Base-by-base conservation (phyloP, 1,140 invertebrate genomes). In the Callitettix versicolor region DNA sequence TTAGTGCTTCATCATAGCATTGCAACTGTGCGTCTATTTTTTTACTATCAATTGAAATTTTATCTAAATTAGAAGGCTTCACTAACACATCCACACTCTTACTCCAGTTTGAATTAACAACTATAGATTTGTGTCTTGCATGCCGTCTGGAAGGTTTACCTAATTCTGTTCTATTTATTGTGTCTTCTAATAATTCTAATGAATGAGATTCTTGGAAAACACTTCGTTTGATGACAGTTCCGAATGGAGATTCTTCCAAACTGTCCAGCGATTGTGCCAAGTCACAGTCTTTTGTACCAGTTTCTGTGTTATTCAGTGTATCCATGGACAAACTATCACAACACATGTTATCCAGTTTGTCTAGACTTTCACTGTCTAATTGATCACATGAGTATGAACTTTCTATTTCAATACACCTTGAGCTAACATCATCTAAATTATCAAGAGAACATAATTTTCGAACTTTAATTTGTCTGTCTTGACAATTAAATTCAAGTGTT, bases 1-100 rank as follows among this genome's bases (percentile, higher is more conserved):
- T 54, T 3, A 65, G 40, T 14, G 64, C 64, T 60, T 64, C 60
- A 56, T 65, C 64, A 46, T 65, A 65, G 48, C 64, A 65, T 38
- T 63, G 47, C 6, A 65, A 50, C 52, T 65, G 64, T 7, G 58
- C 60, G 52, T 62, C 63, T n/a, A 65, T 65, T 38, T 57, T 58
- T 30, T 57, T 55, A 21, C 50, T 57, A 36, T 63, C 60, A 17
- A 52, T 26, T 43, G 33, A 34, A 21, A 20, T 22, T 38, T 17
- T 47, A 30, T 53, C 53, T 18, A 57, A 22, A 7, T 47, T 50
- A 26, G 42, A 41, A 22, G 54, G 51, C 18, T 56, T 53, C 3
- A 47, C 17, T 22, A 62, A 24, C 3, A 56, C 54, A 52, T 59
- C 57, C 18, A 56, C 56, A 48, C 61, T 62, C 40, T 59, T 55